Evolutionary conservation across 2,113 vertebrate genomes (phyloP), one percentile per base, ranked within the genome.

Genomic region (Bolborhynchus lineola): DNA sequence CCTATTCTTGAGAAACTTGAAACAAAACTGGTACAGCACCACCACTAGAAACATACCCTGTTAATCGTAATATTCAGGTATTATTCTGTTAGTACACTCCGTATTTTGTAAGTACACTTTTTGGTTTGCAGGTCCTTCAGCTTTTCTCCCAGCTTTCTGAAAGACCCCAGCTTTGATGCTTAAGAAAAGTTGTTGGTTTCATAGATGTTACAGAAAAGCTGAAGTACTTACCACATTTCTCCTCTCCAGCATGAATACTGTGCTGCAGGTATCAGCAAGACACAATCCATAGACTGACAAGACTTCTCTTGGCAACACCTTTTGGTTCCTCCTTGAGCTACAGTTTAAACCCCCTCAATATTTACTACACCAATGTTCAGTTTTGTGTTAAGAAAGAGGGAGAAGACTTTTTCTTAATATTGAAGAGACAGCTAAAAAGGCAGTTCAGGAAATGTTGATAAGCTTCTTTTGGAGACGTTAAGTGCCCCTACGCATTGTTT

Each of bases 371-470:
- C 90, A 97, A 94, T 91, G 93, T 95, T 90, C 94, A 92, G 50
- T 82, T 96, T 96, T 94, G 93, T 96, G 95, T 92, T 95, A 77
- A 90, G 69, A 68, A 95, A 94, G 94, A 92, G 93, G 93, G 93
- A 96, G 93, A 96, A 95, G 91, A 96, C 92, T 92, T 87, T 46
- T 90, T 90, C 57, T 78, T 65, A 64, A 42, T 69, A 84, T 35
- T 65, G 85, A 91, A 93, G 83, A 95, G 82, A 85, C 0, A 72
- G 75, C 89, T 95, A 50, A 92, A 94, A 93, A 96, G 94, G 88
- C 95, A 96, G 96, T 93, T 96, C 91, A 86, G 81, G 88, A 97
- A 94, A 75, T 19, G 91, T 13, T 78, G 77, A 65, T 72, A 84
- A 93, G 70, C 81, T 96, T 89, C 86, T 86, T 53, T 63, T 47